Conservation (phyloP, 2,113 vertebrate genomes). For the Rhadina sibilatrix region DNA sequence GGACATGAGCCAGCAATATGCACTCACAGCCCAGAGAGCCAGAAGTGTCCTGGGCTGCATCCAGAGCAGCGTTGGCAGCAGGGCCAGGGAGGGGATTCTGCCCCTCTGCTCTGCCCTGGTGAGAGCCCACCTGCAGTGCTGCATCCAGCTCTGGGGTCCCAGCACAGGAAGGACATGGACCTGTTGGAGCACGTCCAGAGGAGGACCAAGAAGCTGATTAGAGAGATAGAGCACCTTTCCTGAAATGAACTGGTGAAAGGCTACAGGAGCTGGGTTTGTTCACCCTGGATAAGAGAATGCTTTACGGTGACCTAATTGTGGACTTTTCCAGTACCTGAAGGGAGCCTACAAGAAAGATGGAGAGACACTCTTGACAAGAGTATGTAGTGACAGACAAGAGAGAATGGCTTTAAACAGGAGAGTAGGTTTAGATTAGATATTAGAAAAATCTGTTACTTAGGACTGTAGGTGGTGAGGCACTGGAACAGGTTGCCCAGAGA, state of each 20-base stretch:
- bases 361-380: neutral
- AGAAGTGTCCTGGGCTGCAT: fast-evolving
- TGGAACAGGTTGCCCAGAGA: neutral
- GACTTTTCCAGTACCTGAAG: neutral
- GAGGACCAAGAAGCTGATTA: neutral
- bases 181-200: neutral
- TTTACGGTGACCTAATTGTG: neutral
- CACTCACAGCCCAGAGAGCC: neutral
- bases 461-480: neutral
- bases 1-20: fast-evolving
- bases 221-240: neutral
- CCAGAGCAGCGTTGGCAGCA: neutral
- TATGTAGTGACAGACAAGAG: neutral
- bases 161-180: neutral
- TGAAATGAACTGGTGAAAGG: neutral
- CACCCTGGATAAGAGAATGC: neutral
- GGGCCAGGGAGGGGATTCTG: neutral
- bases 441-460: neutral
- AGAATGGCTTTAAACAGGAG: neutral
- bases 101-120: neutral
- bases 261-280: neutral
- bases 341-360: neutral
- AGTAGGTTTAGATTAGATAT: neutral
- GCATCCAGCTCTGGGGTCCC: neutral
- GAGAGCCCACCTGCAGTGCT: neutral